phyloP scores from a whole-genome alignment of 1,140 invertebrate genomes.

The Monochamus saltuarius region DNA sequence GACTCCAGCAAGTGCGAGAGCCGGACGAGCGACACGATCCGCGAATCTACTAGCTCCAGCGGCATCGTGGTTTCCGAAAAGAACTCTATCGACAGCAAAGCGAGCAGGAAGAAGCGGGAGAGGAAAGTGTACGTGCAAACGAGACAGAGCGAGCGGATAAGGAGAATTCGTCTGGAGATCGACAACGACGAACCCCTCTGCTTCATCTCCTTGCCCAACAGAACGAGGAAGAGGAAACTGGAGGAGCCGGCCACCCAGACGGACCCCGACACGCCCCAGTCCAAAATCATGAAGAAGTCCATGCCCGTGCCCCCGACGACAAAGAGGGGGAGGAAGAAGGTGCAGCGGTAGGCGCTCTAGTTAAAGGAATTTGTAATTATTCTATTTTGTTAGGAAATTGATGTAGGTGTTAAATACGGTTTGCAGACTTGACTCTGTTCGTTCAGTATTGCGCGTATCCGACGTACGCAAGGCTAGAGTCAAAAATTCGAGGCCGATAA shows the following conservation, averaged over 20 bases:
- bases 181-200: constrained; percentile 38
- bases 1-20: constrained; percentile 11
- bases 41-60: constrained; percentile 43
- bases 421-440: not conserved
- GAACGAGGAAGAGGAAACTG: constrained; percentile 42
- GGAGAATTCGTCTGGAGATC: constrained; percentile 43
- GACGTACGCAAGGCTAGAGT: not conserved
- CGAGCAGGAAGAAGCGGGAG: constrained; percentile 32
- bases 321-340: constrained; percentile 14
- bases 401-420: constrained; percentile 13
- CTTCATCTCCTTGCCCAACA: constrained; percentile 35
- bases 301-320: constrained; percentile 13
- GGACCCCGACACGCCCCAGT: constrained; percentile 29
- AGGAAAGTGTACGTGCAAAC: constrained; percentile 41
- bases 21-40: constrained; percentile 18
- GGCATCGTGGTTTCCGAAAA: constrained; percentile 45
- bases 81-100: constrained; percentile 39
- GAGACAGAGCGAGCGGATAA: constrained; percentile 47
- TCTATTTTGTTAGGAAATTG: constrained; percentile 3
- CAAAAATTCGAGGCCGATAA: constrained; percentile 6
- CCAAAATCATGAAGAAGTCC: constrained; percentile 40
- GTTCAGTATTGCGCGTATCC: constrained; percentile 8
- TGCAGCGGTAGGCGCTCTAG: not conserved
- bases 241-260: constrained; percentile 15
- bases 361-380: constrained; percentile 8